Conservation (phyloP, 1,140 invertebrate species). For the Drosophila mayri region DNA sequence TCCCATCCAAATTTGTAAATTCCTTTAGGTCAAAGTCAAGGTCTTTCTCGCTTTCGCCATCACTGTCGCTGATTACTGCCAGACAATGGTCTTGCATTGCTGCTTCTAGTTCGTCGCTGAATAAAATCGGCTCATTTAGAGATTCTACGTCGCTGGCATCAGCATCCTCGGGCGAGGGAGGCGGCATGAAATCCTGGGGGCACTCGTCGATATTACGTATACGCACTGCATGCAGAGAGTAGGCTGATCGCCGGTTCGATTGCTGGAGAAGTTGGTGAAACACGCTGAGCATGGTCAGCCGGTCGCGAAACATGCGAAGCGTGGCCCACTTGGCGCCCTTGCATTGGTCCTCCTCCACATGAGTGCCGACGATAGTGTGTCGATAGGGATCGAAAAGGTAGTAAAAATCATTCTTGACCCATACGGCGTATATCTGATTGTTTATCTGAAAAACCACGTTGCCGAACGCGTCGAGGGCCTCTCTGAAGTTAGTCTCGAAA, state of each 20-base stretch:
- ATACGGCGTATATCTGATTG: conserved; percentile 71
- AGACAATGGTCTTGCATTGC: conserved; percentile 20
- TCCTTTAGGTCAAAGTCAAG: background rate
- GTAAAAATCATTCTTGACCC: conserved; percentile 66
- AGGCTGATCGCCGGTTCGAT: conserved; percentile 58
- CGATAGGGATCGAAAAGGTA: conserved; percentile 80
- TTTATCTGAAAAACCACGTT: conserved; percentile 74
- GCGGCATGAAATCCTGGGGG: conserved; percentile 22
- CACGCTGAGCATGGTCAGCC: conserved; percentile 57
- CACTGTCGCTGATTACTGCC: conserved; percentile 58
- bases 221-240: conserved; percentile 55
- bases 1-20: conserved; percentile 4
- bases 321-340: conserved; percentile 54
- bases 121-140: conserved; percentile 59
- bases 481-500: conserved; percentile 43
- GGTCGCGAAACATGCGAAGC: conserved; percentile 73
- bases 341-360: conserved; percentile 6
- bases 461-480: conserved; percentile 29
- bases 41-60: conserved; percentile 10
- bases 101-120: conserved; percentile 33
- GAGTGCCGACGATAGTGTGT: conserved; percentile 52
- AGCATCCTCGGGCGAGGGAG: conserved; percentile 5
- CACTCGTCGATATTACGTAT: conserved; percentile 57
- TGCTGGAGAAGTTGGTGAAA: conserved; percentile 72
- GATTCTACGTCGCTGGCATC: conserved; percentile 40